Evolutionary conservation across 2,797 vertebrate genomes (phyloP).

Genomic region (Sebastes taczanowskii): DNA sequence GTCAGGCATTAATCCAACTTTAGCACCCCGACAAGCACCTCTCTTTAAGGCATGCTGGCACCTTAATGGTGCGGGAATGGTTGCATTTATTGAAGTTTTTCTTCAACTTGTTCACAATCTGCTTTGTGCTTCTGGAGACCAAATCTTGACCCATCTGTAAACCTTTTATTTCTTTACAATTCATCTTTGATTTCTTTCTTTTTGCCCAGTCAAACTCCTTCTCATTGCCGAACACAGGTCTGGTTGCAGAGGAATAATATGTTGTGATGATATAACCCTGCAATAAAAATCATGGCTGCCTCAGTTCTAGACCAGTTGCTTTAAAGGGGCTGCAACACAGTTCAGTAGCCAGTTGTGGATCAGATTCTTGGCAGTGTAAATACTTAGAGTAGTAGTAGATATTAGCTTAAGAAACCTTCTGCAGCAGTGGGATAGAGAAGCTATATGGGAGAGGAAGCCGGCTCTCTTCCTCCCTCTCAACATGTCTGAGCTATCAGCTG

Average conservation of each 20-base stretch:
- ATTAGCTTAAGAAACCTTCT: conserved; percentile 15
- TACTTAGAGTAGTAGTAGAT: not conserved
- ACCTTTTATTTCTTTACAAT: not conserved
- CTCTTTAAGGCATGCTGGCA: not conserved
- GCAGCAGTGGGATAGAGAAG: conserved; percentile 21
- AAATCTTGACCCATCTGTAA: not conserved
- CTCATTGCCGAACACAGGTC: not conserved
- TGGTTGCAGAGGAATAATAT: not conserved
- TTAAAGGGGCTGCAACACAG: not conserved
- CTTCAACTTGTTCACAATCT: not conserved
- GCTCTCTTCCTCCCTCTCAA: conserved; percentile 50
- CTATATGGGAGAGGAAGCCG: conserved; percentile 27
- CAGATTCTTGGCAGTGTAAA: not conserved
- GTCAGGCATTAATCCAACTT: not conserved
- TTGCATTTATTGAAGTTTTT: not conserved
- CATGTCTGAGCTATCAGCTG: conserved; percentile 80
- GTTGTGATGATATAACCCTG: not conserved
- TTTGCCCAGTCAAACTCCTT: not conserved
- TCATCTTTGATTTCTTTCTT: not conserved
- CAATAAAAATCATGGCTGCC: not conserved
- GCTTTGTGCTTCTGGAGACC: not conserved
- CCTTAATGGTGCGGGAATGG: not conserved
- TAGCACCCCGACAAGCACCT: not conserved
- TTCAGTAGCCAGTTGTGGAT: not conserved
- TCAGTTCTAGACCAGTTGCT: not conserved